Conservation (phyloP, 2,888 invertebrate species). For the Notocelia uddmanniana region DNA sequence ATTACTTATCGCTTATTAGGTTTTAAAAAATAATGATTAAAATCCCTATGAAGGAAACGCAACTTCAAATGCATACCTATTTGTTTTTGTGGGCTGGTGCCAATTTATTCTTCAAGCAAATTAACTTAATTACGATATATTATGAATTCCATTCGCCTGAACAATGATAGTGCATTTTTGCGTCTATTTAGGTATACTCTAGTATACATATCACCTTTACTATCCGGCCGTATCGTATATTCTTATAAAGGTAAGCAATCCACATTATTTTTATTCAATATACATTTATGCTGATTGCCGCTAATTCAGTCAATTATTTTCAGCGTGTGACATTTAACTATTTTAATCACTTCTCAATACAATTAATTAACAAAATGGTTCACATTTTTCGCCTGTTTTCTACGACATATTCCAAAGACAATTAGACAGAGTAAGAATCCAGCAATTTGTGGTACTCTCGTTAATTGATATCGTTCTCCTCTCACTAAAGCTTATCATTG, state of each 20-base stretch:
- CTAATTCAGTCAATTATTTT: conserved; percentile 5
- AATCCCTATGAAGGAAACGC: no score
- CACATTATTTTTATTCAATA: background rate
- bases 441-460: conserved; percentile 40
- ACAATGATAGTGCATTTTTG: background rate
- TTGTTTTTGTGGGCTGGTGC: background rate
- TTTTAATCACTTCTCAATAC: conserved; percentile 22
- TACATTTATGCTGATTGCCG: background rate
- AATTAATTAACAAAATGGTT: conserved; percentile 14
- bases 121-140: background rate
- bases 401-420: conserved; percentile 34
- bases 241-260: background rate
- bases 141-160: background rate
- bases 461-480: conserved; percentile 38
- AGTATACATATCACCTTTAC: background rate
- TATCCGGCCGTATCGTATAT: background rate
- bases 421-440: conserved; percentile 36
- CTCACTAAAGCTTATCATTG: conserved; percentile 22
- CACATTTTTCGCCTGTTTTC: conserved; percentile 36
- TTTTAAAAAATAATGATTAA: no score
- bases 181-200: no score
- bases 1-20: no score
- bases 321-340: conserved; percentile 8
- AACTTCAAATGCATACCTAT: no score
- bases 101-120: background rate